Percentiles rank a stretch among this genome's conserved stretches.
Conservation (phyloP, 2,888 invertebrate genomes). For the Eupithecia subfuscata region DNA sequence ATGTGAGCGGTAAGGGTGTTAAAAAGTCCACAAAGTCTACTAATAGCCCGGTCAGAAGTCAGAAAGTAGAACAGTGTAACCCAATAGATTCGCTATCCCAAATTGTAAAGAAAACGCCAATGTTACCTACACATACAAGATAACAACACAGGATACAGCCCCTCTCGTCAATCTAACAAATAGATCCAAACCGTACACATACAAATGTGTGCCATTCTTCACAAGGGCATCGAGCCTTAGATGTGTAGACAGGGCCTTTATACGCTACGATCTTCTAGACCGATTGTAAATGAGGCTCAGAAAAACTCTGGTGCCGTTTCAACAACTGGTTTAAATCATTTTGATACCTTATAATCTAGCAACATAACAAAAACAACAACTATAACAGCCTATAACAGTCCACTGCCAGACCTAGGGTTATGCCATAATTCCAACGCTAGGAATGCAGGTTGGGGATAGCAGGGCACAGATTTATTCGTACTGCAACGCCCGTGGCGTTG, state of each 20-base stretch:
- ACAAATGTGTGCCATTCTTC: conserved; percentile 24
- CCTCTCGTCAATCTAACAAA: conserved; percentile 37
- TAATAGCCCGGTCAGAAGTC: background rate
- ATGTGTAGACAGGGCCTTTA: conserved; percentile 2
- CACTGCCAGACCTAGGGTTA: no score
- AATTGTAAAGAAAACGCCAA: background rate
- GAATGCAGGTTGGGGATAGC: no score
- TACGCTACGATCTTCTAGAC: background rate
- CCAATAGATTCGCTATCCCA: background rate
- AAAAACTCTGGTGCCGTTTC: no score
- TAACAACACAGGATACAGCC: conserved; percentile 24
- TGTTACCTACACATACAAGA: background rate
- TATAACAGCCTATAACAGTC: no score
- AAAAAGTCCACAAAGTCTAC: no score
- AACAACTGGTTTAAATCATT: no score
- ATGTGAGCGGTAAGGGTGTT: no score
- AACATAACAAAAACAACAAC: no score
- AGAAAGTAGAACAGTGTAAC: background rate
- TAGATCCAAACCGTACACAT: conserved; percentile 24
- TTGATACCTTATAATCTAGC: no score
- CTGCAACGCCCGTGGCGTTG: no score
- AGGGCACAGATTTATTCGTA: no score
- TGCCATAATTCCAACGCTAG: no score
- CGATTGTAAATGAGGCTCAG: background rate
- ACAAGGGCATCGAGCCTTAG: conserved; percentile 13